Percentiles rank a stretch among this genome's conserved stretches.
Evolutionary conservation across 2,113 vertebrate genomes (phyloP).

Genomic region (Petrocephalus zakoni): DNA sequence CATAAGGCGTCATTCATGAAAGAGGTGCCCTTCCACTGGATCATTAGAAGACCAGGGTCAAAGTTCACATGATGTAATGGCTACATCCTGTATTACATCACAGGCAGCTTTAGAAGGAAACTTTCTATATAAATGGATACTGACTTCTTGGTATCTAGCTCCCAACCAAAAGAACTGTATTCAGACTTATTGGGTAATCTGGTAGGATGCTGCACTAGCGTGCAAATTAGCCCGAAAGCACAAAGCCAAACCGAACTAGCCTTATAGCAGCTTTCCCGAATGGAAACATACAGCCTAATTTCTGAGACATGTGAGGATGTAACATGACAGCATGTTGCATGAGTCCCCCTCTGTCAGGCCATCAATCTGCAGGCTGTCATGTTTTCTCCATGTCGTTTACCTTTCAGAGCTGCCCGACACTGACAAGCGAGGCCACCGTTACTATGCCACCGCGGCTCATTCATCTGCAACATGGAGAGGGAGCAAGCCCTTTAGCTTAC

Average conservation of each 20-base stretch:
- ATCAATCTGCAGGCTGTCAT: not conserved
- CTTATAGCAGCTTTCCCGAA: too few relatives aligned
- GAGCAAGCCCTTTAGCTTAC: not conserved
- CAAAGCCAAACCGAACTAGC: not conserved
- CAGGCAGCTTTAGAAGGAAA: not conserved
- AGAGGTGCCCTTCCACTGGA: too few relatives aligned
- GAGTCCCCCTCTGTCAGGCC: not conserved
- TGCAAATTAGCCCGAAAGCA: not conserved
- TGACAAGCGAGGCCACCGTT: conserved; percentile 15
- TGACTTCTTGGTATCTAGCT: not conserved
- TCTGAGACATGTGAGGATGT: not conserved
- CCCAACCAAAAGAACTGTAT: not conserved
- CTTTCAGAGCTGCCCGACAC: not conserved
- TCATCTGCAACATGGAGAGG: not conserved
- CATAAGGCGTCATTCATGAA: not conserved
- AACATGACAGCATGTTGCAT: not conserved
- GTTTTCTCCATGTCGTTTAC: not conserved
- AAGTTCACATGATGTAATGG: not conserved
- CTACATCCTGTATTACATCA: not conserved
- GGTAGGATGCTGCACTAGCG: not conserved
- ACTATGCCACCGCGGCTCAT: not conserved
- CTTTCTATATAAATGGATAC: not conserved
- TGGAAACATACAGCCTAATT: not conserved
- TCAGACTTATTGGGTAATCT: not conserved
- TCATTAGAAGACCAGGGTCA: not conserved